These are phyloP conservation scores for Ornithoptera priamus DNA, from an alignment of 2,888 invertebrate species.

Conservation along the genomic window DNA sequence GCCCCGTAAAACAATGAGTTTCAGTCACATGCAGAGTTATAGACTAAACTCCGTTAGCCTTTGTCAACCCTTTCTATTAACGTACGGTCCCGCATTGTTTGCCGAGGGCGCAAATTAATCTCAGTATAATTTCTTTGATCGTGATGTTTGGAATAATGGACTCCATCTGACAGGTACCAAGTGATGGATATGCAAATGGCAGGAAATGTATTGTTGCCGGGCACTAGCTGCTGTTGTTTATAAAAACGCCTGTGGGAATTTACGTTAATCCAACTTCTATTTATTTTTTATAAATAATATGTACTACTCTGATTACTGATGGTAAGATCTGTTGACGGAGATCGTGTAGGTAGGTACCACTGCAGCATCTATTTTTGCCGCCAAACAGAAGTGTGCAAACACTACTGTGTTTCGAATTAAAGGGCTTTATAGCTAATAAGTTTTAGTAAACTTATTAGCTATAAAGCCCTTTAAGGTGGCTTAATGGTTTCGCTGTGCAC, in stretches of 20 bases:
- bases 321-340: too few relatives aligned
- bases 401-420: too few relatives aligned
- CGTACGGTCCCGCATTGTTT: conserved; percentile 63
- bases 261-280: conserved; percentile 9
- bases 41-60: conserved; percentile 55
- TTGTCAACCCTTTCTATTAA: conserved; percentile 57
- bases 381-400: too few relatives aligned
- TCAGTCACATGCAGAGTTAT: conserved; percentile 79
- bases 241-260: conserved; percentile 21
- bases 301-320: too few relatives aligned
- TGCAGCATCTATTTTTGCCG: too few relatives aligned
- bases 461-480: too few relatives aligned
- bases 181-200: conserved; percentile 62
- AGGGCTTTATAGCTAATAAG: too few relatives aligned
- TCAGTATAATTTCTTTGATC: conserved; percentile 75
- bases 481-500: too few relatives aligned
- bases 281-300: not conserved
- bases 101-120: conserved; percentile 73
- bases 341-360: too few relatives aligned
- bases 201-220: conserved; percentile 33
- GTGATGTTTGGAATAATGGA: conserved; percentile 64
- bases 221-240: conserved; percentile 18
- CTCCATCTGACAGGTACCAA: conserved; percentile 56
- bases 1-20: conserved; percentile 64
- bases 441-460: too few relatives aligned